Conservation (phyloP, 2,797 vertebrate genomes). For the Silurus aristotelis region DNA sequence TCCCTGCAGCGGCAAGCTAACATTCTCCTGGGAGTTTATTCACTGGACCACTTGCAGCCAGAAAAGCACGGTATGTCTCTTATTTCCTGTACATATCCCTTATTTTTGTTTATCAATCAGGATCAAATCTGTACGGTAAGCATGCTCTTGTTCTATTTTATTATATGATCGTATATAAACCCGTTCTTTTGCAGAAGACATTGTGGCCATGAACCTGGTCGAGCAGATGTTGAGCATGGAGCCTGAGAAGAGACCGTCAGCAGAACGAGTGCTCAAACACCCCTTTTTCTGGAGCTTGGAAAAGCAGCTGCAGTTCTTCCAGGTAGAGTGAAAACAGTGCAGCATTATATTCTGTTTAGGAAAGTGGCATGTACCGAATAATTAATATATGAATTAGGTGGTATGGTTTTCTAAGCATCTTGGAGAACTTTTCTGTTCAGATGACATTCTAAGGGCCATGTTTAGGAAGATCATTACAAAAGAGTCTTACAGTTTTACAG, state of each 20-base stretch:
- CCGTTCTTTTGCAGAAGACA: slow-evolving; percentile 74
- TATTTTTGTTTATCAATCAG: neutral
- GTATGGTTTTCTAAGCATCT: neutral
- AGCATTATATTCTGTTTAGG: neutral
- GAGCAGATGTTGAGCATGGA: slow-evolving; percentile 92
- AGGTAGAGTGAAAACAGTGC: slow-evolving; percentile 72
- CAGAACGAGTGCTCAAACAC: slow-evolving; percentile 89
- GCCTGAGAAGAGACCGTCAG: slow-evolving; percentile 85
- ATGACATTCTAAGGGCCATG: neutral
- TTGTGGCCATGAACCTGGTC: slow-evolving; percentile 86
- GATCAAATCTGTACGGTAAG: too few relatives aligned
- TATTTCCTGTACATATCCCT: neutral
- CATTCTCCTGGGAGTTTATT: slow-evolving; percentile 88
- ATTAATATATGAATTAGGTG: neutral
- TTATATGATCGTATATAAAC: neutral
- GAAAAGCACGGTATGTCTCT: slow-evolving; percentile 82
- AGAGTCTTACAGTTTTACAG: too few relatives aligned
- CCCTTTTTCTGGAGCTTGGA: slow-evolving; percentile 97
- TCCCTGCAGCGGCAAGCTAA: slow-evolving; percentile 96
- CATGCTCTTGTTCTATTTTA: neutral
- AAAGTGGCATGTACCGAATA: neutral
- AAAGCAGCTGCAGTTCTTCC: slow-evolving; percentile 97
- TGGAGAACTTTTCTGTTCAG: neutral
- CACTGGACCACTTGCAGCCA: slow-evolving; percentile 78
- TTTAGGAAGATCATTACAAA: neutral